These are phyloP conservation scores for Centruroides sculpturatus DNA, from an alignment of 1,140 invertebrate species.

Conservation along the genomic window DNA sequence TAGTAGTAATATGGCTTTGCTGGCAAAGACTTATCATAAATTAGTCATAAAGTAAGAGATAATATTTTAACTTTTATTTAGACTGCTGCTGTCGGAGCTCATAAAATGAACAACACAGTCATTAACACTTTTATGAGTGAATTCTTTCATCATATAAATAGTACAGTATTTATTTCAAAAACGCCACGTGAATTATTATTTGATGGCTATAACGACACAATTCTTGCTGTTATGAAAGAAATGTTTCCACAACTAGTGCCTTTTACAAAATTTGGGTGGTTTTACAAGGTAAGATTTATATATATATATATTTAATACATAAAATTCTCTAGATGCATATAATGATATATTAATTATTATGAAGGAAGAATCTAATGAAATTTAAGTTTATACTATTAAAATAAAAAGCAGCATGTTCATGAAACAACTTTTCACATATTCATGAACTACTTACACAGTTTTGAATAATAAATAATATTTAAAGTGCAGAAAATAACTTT, in stretches of 20 bases:
- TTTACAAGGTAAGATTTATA: conserved; percentile 11
- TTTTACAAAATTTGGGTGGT: conserved; percentile 20
- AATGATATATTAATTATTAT: too few relatives aligned
- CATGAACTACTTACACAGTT: neutral
- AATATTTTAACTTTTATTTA: conserved; percentile 3
- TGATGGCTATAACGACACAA: conserved; percentile 19
- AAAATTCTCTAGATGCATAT: too few relatives aligned
- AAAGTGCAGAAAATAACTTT: neutral
- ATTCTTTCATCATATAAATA: conserved; percentile 2
- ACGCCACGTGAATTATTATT: conserved; percentile 19
- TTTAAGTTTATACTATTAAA: too few relatives aligned
- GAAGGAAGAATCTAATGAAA: too few relatives aligned
- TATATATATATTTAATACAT: too few relatives aligned
- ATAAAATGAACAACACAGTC: conserved; percentile 1
- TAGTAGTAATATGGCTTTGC: too few relatives aligned
- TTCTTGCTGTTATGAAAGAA: conserved; percentile 13
- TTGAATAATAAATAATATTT: neutral
- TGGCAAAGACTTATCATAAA: too few relatives aligned
- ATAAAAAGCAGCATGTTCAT: too few relatives aligned
- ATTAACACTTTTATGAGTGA: conserved; percentile 4
- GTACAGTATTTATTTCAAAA: conserved; percentile 10
- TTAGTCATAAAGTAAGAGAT: neutral
- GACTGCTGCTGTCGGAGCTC: conserved; percentile 7
- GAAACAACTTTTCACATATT: too few relatives aligned
- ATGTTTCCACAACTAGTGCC: conserved; percentile 6